Evolutionary conservation across 1,140 invertebrate genomes (phyloP).

Genomic region (Thaumetopoea pityocampa): DNA sequence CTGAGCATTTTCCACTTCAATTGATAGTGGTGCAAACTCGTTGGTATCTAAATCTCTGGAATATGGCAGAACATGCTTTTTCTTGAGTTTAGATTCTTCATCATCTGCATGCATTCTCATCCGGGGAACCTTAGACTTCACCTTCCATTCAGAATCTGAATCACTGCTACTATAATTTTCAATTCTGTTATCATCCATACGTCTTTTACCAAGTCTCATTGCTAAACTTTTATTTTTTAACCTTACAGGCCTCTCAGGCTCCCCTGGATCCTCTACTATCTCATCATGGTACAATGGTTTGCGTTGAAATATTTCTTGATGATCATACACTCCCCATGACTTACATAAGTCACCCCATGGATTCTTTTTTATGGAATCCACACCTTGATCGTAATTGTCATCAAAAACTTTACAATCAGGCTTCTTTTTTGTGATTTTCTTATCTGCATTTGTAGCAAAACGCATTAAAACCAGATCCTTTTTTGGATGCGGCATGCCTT

Average conservation of each 20-base stretch:
- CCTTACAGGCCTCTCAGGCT: conserved; percentile 28
- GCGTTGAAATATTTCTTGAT: conserved; percentile 74
- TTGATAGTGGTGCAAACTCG: conserved; percentile 52
- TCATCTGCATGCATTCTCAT: conserved; percentile 95
- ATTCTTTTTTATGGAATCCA: conserved; percentile 76
- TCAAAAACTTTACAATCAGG: conserved; percentile 79
- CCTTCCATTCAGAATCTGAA: conserved; percentile 76
- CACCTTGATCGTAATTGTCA: conserved; percentile 54
- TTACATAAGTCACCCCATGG: conserved; percentile 84
- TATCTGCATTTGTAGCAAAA: conserved; percentile 79
- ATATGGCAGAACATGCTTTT: conserved; percentile 34
- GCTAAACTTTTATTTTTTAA: conserved; percentile 59
- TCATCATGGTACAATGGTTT: conserved; percentile 36
- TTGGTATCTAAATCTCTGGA: conserved; percentile 44
- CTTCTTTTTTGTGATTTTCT: conserved; percentile 60
- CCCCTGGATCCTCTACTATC: conserved; percentile 33
- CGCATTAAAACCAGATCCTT: conserved; percentile 83
- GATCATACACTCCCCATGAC: conserved; percentile 81
- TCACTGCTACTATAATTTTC: conserved; percentile 57
- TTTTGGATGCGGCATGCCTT: conserved; percentile 81
- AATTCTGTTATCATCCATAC: conserved; percentile 22
- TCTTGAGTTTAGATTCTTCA: conserved; percentile 81
- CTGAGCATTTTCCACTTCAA: conserved; percentile 54
- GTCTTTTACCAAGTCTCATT: conserved; percentile 63
- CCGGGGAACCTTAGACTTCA: conserved; percentile 80